Conservation (phyloP, 2,113 vertebrate genomes). For the Elaphurus davidianus region DNA sequence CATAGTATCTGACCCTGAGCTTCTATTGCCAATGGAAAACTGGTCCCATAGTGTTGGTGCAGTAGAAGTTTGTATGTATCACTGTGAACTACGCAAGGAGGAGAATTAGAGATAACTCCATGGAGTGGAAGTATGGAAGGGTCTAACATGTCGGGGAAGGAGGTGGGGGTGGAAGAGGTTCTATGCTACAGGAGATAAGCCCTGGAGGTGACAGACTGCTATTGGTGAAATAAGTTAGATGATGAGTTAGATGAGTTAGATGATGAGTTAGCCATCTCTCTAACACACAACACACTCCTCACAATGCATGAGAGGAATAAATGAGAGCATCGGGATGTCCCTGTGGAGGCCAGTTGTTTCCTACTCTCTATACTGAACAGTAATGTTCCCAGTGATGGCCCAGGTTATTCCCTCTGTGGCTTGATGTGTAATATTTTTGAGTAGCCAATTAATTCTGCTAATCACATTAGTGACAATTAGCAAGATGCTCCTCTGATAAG, state of each 20-base stretch:
- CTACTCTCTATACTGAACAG: not conserved
- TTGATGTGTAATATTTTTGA: conserved; percentile 53
- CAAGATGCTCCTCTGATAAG: conserved; percentile 61
- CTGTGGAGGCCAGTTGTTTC: not conserved
- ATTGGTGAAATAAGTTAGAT: not conserved
- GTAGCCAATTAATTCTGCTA: conserved; percentile 68
- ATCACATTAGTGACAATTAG: conserved; percentile 64
- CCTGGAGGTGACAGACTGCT: not conserved
- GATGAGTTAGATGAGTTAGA: not conserved
- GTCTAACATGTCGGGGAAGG: not conserved
- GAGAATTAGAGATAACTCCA: not conserved
- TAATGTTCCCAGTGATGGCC: not conserved
- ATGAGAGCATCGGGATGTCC: not conserved
- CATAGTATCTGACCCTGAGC: not conserved
- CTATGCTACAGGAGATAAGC: not conserved
- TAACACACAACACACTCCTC: not conserved
- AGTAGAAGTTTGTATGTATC: not conserved
- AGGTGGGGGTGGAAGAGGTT: not conserved
- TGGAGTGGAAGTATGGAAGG: accelerated
- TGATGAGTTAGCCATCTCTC: not conserved
- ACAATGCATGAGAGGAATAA: not conserved
- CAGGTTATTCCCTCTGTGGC: conserved; percentile 26
- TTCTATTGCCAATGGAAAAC: not conserved
- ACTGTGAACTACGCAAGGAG: too few relatives aligned
- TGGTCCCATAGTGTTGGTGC: not conserved